A percentile compares a stretch with the other conserved stretches of the same genome.
Evolutionary conservation across 2,113 vertebrate genomes (phyloP).

Genomic region (Trichechus manatus): DNA sequence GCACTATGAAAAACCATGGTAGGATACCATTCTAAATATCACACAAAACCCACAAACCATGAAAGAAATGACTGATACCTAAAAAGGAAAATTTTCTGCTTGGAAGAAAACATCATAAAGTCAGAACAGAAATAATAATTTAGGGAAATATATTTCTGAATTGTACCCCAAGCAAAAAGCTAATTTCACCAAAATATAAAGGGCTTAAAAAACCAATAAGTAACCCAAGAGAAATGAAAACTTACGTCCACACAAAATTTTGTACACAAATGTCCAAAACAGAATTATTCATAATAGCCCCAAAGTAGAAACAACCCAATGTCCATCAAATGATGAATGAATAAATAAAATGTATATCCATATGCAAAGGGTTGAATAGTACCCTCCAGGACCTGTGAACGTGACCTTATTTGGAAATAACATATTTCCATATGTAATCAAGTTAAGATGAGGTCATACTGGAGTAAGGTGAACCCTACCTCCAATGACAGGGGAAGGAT

Average conservation of each 20-base stretch:
- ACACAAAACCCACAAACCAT: not conserved
- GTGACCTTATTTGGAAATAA: too few relatives aligned
- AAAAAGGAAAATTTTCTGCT: not conserved
- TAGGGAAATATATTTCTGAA: conserved; percentile 5
- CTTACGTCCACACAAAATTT: not conserved
- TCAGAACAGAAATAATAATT: not conserved
- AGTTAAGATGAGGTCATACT: too few relatives aligned
- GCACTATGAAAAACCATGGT: not conserved
- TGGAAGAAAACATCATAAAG: not conserved
- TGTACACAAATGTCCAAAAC: not conserved
- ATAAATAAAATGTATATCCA: not conserved
- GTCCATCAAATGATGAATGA: not conserved
- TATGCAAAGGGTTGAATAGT: too few relatives aligned
- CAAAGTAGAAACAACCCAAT: conserved; percentile 11
- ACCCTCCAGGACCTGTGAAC: too few relatives aligned
- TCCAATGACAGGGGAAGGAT: too few relatives aligned
- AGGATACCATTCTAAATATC: not conserved
- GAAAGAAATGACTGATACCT: not conserved
- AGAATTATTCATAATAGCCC: conserved; percentile 35
- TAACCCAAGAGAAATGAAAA: conserved; percentile 22
- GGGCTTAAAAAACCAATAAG: not conserved
- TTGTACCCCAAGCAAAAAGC: not conserved
- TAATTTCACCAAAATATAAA: conserved; percentile 10
- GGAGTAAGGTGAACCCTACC: too few relatives aligned
- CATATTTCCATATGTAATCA: too few relatives aligned